These are phyloP conservation scores for Magallana angulata DNA, from an alignment of 1,140 invertebrate species.

Conservation along the genomic window DNA sequence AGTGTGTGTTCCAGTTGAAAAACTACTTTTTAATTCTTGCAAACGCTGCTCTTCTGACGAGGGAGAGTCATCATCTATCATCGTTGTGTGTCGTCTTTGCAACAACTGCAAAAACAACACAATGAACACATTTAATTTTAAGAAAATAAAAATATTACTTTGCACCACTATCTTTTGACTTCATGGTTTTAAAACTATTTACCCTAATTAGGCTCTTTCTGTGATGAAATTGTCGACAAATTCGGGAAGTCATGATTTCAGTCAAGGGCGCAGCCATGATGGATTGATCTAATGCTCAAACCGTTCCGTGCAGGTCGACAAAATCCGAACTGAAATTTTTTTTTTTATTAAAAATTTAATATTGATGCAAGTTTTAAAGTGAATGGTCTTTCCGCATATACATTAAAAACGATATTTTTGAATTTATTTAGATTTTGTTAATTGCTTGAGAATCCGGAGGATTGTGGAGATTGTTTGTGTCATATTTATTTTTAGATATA, in stretches of 20 bases:
- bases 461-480: too few species aligned
- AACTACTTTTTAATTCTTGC: background rate
- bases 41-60: background rate
- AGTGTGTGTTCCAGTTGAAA: background rate
- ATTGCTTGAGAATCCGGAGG: too few species aligned
- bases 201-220: background rate
- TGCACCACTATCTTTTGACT: too few species aligned
- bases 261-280: conserved; percentile 6
- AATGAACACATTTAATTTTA: background rate
- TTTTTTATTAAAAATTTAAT: background rate
- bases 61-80: background rate
- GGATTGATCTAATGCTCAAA: background rate
- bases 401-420: too few species aligned
- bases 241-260: conserved; percentile 3
- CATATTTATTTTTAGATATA: background rate
- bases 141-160: too few species aligned
- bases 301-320: background rate
- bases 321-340: background rate
- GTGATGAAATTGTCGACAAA: conserved; percentile 3
- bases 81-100: background rate
- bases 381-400: too few species aligned
- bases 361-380: background rate
- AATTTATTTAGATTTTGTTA: too few species aligned
- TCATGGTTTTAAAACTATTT: background rate
- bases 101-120: background rate